Conservation (phyloP, 2,797 vertebrate genomes). For the Mormyrops attenuatus region DNA sequence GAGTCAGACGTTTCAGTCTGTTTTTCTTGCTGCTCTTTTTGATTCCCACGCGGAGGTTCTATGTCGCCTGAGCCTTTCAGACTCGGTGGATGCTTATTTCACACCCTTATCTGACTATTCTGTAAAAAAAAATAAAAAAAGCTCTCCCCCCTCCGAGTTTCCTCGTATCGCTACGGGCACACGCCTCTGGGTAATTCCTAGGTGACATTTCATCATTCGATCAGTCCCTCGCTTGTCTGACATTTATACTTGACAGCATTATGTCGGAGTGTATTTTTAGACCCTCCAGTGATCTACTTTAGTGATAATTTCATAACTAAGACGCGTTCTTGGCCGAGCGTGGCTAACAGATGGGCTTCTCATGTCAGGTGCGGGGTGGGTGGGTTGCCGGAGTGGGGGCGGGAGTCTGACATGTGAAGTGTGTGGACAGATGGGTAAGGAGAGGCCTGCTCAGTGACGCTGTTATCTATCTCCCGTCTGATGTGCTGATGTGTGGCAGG, state of each 20-base stretch:
- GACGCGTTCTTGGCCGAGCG: constrained; percentile 31
- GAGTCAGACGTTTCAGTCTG: background rate
- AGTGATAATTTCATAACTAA: constrained; percentile 9
- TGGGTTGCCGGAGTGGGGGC: background rate
- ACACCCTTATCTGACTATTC: background rate
- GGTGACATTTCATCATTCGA: background rate
- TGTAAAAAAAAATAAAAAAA: background rate
- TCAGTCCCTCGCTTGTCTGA: background rate
- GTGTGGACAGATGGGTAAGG: constrained; percentile 19
- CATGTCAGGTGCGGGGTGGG: constrained; percentile 31
- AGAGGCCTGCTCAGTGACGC: background rate
- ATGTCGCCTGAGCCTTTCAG: background rate
- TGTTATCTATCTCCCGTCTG: background rate
- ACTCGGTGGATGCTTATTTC: background rate
- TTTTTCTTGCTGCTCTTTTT: background rate
- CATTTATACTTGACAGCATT: background rate
- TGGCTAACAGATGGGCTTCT: constrained; percentile 35
- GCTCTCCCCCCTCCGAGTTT: background rate
- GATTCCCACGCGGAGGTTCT: background rate
- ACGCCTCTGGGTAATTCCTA: background rate
- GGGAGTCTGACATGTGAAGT: constrained; percentile 10
- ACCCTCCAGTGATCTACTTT: constrained; percentile 9
- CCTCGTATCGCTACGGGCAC: background rate
- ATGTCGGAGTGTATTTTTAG: constrained; percentile 10
- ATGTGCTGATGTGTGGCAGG: background rate